Evolutionary conservation across 23 tunicate genomes (phyloP), one percentile per base, ranked within the genome.

Genomic region (Styela clava): DNA sequence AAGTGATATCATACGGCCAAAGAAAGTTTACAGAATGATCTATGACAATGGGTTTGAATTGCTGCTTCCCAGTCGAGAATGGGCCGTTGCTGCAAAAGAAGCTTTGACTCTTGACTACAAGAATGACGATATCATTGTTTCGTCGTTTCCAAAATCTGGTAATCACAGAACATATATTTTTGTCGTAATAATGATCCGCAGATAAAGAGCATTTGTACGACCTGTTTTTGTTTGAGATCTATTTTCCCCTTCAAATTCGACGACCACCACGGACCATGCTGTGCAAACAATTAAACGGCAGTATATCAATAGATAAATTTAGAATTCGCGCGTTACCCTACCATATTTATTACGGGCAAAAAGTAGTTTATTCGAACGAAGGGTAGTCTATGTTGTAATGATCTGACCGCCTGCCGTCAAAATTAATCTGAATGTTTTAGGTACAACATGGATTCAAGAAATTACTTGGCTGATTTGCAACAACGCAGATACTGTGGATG

Each of bases 381-480:
- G n/a, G n/a, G n/a, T n/a, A n/a, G n/a, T n/a, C n/a, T n/a, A n/a
- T n/a, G n/a, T n/a, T n/a, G n/a, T n/a, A n/a, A n/a, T n/a, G n/a
- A n/a, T n/a, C n/a, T n/a, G n/a, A n/a, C n/a, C n/a, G n/a, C n/a
- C n/a, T n/a, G n/a, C n/a, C n/a, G n/a, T n/a, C n/a, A n/a, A n/a
- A 67, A 67, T 19, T 27, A 16, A 18, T 67, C 12, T 29, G 12
- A 18, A 25, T 25, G 1, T 29, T 25, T 1, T 25, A 67, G 71
- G 71, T 16, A 67, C 71, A 18, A 67, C 71, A 18, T 67, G 71
- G 71, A 18, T 19, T 27, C 71, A 67, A 67, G 71, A 67, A 67
- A 67, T 67, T 25, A 22, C 24, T 18, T 67, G 71, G 71, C 24
- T 67, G 16, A 67, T 67, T 27, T 67, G 71, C 31, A 67, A 67